phyloP scores from a whole-genome alignment of 2,113 vertebrate species.

The Choloepus hoffmanni region DNA sequence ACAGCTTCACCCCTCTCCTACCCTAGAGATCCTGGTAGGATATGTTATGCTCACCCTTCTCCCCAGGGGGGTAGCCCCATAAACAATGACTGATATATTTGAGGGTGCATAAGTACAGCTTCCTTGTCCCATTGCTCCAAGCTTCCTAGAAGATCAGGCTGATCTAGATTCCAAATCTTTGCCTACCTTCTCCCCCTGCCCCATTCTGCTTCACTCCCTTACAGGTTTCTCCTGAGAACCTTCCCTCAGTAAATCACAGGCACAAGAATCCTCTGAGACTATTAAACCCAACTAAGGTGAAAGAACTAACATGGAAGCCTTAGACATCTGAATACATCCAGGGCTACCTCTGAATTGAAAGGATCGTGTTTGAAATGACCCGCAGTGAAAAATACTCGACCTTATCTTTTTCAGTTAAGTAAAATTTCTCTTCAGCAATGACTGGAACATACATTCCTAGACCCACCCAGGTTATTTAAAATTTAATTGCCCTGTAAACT shows the following conservation, averaged over 20 bases:
- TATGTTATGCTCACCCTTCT: not conserved
- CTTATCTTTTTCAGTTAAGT: constrained; percentile 50
- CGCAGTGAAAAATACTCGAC: constrained; percentile 10
- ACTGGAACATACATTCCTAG: constrained; percentile 68
- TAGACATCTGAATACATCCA: not conserved
- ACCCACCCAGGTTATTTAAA: constrained; percentile 45
- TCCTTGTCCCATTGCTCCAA: not conserved
- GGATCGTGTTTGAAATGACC: not conserved
- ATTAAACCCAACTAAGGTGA: not conserved
- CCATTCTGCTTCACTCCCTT: not conserved
- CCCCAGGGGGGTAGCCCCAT: not conserved
- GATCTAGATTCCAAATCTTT: not conserved
- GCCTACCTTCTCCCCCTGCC: not conserved
- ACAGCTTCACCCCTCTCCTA: not conserved
- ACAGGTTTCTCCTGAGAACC: not conserved
- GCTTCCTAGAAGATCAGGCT: not conserved
- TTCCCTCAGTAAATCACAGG: not conserved
- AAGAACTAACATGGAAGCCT: not conserved
- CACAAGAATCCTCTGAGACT: not conserved
- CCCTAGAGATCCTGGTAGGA: not conserved
- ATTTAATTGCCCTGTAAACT: constrained; percentile 68
- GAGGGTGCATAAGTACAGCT: not conserved
- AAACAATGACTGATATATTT: not conserved
- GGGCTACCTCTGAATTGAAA: not conserved
- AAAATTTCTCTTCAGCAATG: constrained; percentile 51